Base-by-base conservation (phyloP, 1,140 invertebrate species). In the Drosophila grimshawi region DNA sequence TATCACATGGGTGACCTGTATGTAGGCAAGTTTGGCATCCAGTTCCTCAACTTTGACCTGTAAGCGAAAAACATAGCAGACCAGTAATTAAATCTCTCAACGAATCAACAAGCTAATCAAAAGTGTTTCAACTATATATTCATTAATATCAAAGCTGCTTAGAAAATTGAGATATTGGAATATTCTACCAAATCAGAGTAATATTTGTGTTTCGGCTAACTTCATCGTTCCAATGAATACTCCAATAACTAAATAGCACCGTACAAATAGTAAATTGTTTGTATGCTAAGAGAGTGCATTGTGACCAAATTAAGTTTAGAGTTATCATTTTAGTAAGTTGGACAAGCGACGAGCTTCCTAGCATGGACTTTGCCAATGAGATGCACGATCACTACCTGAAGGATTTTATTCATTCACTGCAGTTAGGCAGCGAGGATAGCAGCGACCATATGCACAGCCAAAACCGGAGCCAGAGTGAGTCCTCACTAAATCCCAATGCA, bases 1-100 rank as follows among this genome's bases (percentile, higher is more conserved):
- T 11, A 94, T 95, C 2, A 97, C 96, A 89, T 97, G 96, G 0
- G 97, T 98, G 10, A 98, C 97, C 94, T 98, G 98, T 80, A 98
- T 97, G 89, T 98, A 97, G 10, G 97, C 97, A 76, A 96, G 94
- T 90, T 97, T 97, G 19, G 95, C 93, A 93, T 98, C 97, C 59
- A 98, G 92, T 41, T 96, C 95, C 51, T 93, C 94, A 5, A 94
- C 93, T 78, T 96, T 95, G 29, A 98, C 96, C 97, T 97, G 88
- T n/a, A 93, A 82, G 27, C 29, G 5, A 61, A 32, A 30, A 1
- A 48, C 5, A 33, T 10, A 3, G 2, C 0, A 45, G 2, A 3
- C 3, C 0, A 35, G 0, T 3, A 4, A n/a, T 37, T 4, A 30
- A n/a, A 29, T 39, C 1, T 33, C 10, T 32, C 5, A 30, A 39